Base-by-base conservation (phyloP, 2,113 vertebrate genomes). In the Tragelaphus buxtoni region DNA sequence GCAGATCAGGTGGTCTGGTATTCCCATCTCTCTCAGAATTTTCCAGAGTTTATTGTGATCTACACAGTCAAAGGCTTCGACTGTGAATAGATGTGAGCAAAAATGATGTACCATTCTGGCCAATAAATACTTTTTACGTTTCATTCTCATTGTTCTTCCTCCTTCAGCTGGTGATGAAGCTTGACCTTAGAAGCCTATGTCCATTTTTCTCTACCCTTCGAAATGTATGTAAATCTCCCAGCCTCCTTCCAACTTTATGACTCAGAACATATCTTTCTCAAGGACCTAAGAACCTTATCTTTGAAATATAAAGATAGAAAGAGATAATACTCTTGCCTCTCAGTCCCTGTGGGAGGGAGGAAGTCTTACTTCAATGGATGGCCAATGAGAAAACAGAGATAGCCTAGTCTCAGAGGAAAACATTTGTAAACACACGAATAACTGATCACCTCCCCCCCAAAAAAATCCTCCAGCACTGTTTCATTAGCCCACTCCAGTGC, bases 51-150 rank as follows among this genome's bases (percentile, higher is more conserved):
- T 35, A 35, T 35, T 35, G 35, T 35, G 35, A 35, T 35, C 35
- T 35, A 35, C 35, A 35, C 35, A 35, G 35, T 35, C 35, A 35
- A 35, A 35, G 35, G 35, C 35, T 35, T 35, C 0, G 28, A 7
- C 9, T 51, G 13, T 18, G 9, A 47, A 18, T 4, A 30, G 22
- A 91, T 22, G 2, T 30, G 8, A 60, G 45, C 35, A 30, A 47
- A 91, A 91, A 35, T 6, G 20, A 14, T 10, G 17, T 5, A 3
- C 45, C 5, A 22, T 9, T 30, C 60, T 88, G 26, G 20, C 32
- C 63, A 22, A 9, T 60, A 30, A 84, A 61, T 2, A 42, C 2
- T 9, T 8, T 28, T 2, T 5, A 3, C 7, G 0, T 3, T 9
- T 18, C 42, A 35, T 32, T 56, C 18, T 90, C 20, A 80, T 3